These are phyloP conservation scores for Harlomillsia oculata DNA, from an alignment of 1,140 invertebrate genomes.

Conservation along the genomic window DNA sequence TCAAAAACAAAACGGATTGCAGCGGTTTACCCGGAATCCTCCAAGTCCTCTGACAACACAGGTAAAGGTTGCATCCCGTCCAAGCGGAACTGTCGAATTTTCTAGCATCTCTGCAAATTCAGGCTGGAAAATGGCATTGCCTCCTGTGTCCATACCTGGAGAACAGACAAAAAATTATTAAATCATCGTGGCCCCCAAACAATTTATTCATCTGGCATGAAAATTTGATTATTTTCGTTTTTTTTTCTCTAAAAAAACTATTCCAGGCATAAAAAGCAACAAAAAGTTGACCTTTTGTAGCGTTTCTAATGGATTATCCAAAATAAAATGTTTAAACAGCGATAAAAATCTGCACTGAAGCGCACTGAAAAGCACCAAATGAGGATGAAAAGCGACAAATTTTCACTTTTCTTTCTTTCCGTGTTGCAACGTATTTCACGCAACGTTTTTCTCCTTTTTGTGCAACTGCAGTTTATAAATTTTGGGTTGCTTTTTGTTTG, in stretches of 20 bases:
- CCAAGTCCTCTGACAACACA: slow-evolving; percentile 78
- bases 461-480: too few relatives aligned
- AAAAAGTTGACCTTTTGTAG: too few relatives aligned
- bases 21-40: slow-evolving; percentile 78
- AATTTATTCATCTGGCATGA: too few relatives aligned
- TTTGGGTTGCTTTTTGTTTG: too few relatives aligned
- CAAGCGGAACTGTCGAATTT: slow-evolving; percentile 73
- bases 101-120: slow-evolving; percentile 69
- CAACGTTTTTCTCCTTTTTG: too few relatives aligned
- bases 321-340: too few relatives aligned
- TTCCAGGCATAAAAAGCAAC: too few relatives aligned
- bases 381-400: neutral
- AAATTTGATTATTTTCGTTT: neutral
- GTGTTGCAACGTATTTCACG: too few relatives aligned
- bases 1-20: too few relatives aligned
- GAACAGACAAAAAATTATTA: neutral
- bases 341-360: too few relatives aligned
- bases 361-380: neutral
- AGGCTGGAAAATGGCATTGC: slow-evolving; percentile 54
- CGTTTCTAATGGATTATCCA: too few relatives aligned
- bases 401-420: neutral
- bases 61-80: slow-evolving; percentile 74
- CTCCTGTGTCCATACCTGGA: slow-evolving; percentile 32
- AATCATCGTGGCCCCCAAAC: neutral
- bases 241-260: neutral